Evolutionary conservation across 2,113 vertebrate species (phyloP).

Genomic region (Toxotes chatareus): DNA sequence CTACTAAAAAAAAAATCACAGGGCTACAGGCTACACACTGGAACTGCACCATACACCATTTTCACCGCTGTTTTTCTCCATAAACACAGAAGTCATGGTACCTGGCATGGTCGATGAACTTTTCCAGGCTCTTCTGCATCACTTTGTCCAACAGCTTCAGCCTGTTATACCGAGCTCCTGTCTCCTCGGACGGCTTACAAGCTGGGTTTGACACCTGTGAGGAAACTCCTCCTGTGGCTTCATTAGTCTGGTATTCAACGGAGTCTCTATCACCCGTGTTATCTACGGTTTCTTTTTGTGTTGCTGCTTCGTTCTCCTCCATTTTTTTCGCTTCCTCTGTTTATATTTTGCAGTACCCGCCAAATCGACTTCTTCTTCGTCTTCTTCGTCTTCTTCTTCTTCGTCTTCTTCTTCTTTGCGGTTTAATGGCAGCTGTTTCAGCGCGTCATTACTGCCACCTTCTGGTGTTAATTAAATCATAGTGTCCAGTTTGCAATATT

Average conservation of each 20-base stretch:
- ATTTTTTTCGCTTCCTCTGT: conserved; percentile 30
- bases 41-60: background rate
- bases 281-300: background rate
- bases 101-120: conserved; percentile 77
- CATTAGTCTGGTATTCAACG: background rate
- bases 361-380: conserved; percentile 47
- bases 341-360: conserved; percentile 72
- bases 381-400: background rate
- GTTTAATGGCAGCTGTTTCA: too few relatives aligned
- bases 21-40: background rate
- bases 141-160: conserved; percentile 84
- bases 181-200: conserved; percentile 29
- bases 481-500: too few relatives aligned
- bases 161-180: conserved; percentile 54
- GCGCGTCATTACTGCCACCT: background rate
- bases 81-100: conserved; percentile 18
- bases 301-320: conserved; percentile 39
- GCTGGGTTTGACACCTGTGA: background rate
- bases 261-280: background rate
- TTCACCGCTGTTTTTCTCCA: background rate
- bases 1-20: too few relatives aligned
- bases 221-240: conserved; percentile 8
- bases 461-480: background rate
- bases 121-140: conserved; percentile 83
- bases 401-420: background rate